Percentiles rank a stretch among this genome's conserved stretches.
Evolutionary conservation across 2,888 invertebrate species (phyloP).

Genomic region (Hermaeophaga mercurialis): DNA sequence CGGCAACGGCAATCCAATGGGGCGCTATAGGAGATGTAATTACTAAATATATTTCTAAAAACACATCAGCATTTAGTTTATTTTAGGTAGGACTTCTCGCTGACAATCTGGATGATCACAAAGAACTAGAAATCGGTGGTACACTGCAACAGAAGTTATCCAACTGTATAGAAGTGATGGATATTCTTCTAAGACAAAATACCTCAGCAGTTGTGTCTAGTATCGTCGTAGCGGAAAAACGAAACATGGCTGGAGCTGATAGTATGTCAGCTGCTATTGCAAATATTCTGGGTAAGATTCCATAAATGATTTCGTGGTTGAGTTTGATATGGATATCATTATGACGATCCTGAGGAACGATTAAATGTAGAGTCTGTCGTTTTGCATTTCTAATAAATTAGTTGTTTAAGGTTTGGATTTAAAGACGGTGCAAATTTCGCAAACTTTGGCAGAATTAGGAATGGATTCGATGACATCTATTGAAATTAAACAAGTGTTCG

Average conservation of each 20-base stretch:
- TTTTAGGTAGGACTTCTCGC: constrained; percentile 68
- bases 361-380: too few species aligned
- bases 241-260: constrained; percentile 65
- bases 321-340: too few species aligned
- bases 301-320: too few species aligned
- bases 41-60: background rate
- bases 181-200: constrained; percentile 71
- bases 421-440: constrained; percentile 69
- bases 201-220: constrained; percentile 72
- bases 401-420: constrained; percentile 44
- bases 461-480: constrained; percentile 98
- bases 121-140: constrained; percentile 61
- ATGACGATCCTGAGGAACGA: background rate
- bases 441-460: constrained; percentile 84
- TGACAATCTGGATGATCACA: constrained; percentile 59
- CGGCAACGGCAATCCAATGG: constrained; percentile 89
- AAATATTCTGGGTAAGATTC: constrained; percentile 65
- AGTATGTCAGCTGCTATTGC: constrained; percentile 70
- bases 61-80: background rate
- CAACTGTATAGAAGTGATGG: constrained; percentile 67
- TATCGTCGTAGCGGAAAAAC: constrained; percentile 87
- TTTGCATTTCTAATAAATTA: background rate
- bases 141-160: constrained; percentile 71
- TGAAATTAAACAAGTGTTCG: constrained; percentile 91
- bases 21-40: constrained; percentile 87